Evolutionary conservation across 2,888 invertebrate species (phyloP).

Genomic region (Xestoiulus laeticollis): DNA sequence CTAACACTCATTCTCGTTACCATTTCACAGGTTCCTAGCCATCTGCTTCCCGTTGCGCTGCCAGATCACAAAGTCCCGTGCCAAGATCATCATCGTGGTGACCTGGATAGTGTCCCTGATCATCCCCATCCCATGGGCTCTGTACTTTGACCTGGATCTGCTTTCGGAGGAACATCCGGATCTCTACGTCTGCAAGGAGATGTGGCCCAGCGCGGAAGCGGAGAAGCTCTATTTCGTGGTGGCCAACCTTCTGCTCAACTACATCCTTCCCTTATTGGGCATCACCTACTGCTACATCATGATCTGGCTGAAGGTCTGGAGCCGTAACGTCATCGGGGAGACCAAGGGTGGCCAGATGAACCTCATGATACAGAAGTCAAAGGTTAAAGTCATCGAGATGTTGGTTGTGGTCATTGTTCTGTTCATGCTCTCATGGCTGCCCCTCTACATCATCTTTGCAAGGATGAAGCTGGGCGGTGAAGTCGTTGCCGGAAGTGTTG

Average conservation of each 20-base stretch:
- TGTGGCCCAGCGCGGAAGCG: constrained; percentile 83
- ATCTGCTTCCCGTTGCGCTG: constrained; percentile 94
- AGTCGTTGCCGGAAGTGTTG: constrained; percentile 69
- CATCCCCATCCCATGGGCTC: constrained; percentile 88
- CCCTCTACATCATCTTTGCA: constrained; percentile 88
- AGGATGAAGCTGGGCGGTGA: constrained; percentile 86
- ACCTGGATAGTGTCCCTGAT: constrained; percentile 89
- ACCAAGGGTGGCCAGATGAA: constrained; percentile 92
- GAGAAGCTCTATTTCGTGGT: constrained; percentile 87
- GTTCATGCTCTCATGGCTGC: constrained; percentile 94
- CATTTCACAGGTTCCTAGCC: constrained; percentile 79
- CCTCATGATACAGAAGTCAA: constrained; percentile 91
- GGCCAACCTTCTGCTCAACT: constrained; percentile 88
- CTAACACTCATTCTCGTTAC: not conserved
- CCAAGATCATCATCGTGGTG: constrained; percentile 84
- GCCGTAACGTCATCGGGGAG: constrained; percentile 87
- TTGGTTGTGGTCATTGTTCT: constrained; percentile 89
- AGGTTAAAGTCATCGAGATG: constrained; percentile 95
- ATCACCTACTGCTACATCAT: constrained; percentile 91
- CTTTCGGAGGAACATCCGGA: constrained; percentile 50
- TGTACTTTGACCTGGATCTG: constrained; percentile 76
- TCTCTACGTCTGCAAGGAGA: constrained; percentile 55
- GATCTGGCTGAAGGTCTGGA: constrained; percentile 91
- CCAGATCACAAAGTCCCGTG: constrained; percentile 88
- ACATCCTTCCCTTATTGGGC: constrained; percentile 87